A percentile compares a stretch with the other conserved stretches of the same genome.
phyloP scores from a whole-genome alignment of 2,888 invertebrate genomes.

The Ectemnius continuus region DNA sequence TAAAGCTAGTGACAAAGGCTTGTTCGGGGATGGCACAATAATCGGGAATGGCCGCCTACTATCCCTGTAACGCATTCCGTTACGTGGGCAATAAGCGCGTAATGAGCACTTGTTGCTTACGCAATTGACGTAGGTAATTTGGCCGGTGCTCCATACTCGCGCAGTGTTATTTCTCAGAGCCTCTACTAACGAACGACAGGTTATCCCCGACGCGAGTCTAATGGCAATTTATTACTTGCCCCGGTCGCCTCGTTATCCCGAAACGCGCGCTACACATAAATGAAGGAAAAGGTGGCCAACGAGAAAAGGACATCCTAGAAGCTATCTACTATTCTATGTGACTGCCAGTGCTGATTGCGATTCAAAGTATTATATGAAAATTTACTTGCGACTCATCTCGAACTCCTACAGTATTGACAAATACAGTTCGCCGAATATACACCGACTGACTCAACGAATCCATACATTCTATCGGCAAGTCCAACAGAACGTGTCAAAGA shows the following conservation, averaged over 20 bases:
- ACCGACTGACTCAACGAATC: too few relatives aligned
- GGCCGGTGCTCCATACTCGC: slow-evolving; percentile 18
- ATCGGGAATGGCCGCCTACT: slow-evolving; percentile 5
- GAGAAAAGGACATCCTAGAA: background rate
- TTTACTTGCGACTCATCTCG: slow-evolving; percentile 19
- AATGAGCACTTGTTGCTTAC: slow-evolving; percentile 60
- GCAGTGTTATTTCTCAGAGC: slow-evolving; percentile 38
- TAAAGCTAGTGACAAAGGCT: too few relatives aligned
- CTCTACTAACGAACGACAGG: slow-evolving; percentile 48
- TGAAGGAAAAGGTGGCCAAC: slow-evolving; percentile 13
- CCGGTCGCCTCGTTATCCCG: slow-evolving; percentile 37
- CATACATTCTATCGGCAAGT: too few relatives aligned
- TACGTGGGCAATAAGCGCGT: slow-evolving; percentile 35
- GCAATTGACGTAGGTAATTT: slow-evolving; percentile 47
- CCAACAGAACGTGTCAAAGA: too few relatives aligned
- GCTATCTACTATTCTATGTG: background rate
- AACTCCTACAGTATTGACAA: too few relatives aligned
- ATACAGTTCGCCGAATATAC: too few relatives aligned
- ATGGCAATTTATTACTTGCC: slow-evolving; percentile 49
- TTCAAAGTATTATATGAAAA: slow-evolving; percentile 35
- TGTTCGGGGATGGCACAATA: background rate
- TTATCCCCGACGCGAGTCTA: slow-evolving; percentile 18
- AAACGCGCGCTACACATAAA: slow-evolving; percentile 16
- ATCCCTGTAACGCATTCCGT: slow-evolving; percentile 12
- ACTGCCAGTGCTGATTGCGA: background rate